A percentile compares a stretch with the other conserved stretches of the same genome.
Conservation (phyloP, 2,888 invertebrate genomes). For the Apamea crenata region DNA sequence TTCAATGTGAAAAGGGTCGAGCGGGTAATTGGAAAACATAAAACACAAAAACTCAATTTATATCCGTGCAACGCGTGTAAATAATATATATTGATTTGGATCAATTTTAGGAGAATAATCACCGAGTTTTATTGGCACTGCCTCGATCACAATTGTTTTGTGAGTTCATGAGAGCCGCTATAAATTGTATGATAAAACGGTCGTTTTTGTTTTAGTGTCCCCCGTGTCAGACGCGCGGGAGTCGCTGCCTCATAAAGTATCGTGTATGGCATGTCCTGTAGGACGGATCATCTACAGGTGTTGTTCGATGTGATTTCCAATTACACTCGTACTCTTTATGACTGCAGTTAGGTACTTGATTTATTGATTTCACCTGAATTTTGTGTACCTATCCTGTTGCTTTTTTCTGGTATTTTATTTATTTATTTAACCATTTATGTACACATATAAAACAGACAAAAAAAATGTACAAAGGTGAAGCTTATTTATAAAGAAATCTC, state of each 20-base stretch:
- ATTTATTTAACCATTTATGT: neutral
- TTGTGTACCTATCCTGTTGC: neutral
- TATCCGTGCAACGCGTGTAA: slow-evolving; percentile 71
- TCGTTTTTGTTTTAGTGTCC: slow-evolving; percentile 73
- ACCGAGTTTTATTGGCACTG: slow-evolving; percentile 76
- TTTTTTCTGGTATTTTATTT: neutral
- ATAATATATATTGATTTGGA: slow-evolving; percentile 80
- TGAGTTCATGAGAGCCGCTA: slow-evolving; percentile 80
- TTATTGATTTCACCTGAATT: slow-evolving; percentile 40
- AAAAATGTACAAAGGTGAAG: neutral
- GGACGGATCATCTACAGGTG: slow-evolving; percentile 72
- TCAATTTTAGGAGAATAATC: slow-evolving; percentile 81
- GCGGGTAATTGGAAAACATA: slow-evolving; percentile 76
- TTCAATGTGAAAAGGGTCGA: slow-evolving; percentile 70
- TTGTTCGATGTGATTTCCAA: slow-evolving; percentile 72
- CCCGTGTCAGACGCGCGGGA: slow-evolving; percentile 44
- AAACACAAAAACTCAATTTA: slow-evolving; percentile 79
- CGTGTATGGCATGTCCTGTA: slow-evolving; percentile 66
- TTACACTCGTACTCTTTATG: slow-evolving; percentile 64
- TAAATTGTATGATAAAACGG: slow-evolving; percentile 75
- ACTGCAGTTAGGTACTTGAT: slow-evolving; percentile 19
- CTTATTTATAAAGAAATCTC: neutral
- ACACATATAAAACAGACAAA: neutral
- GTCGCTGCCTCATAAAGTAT: slow-evolving; percentile 74
- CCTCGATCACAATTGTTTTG: slow-evolving; percentile 75